Evolutionary conservation across 2,113 vertebrate species (phyloP), one percentile per base, ranked within the genome.

Genomic region (Tetrax tetrax): DNA sequence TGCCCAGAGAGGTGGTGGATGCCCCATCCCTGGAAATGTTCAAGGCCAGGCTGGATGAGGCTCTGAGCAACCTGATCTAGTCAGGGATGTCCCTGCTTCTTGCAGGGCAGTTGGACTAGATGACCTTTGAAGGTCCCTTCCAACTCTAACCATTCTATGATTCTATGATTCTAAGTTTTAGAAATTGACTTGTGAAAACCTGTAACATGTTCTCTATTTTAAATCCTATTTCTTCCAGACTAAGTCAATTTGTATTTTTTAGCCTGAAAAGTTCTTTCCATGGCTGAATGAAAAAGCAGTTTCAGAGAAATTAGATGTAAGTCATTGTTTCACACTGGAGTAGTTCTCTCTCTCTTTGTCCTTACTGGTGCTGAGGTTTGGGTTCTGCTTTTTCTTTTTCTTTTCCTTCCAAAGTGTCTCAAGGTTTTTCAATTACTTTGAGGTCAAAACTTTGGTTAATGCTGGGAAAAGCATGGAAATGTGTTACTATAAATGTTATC

Each of bases 341-440:
- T 69, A 74, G 25, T 80, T 88, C 37, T 47, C 25, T 64, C 48
- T 80, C 25, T 77, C 54, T 48, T 60, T 92, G 65, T 57, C 37
- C 59, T 93, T 86, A 64, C 50, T 91, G 37, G 28, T 87, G 29
- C 50, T 83, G 23, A 56, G 28, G 28, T 83, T 70, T 77, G 5
- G 28, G 5, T 29, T 66, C 15, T 38, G 7, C 10, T 71, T 82
- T 53, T 57, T 8, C 4, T 38, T 72, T 70, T 61, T 29, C 7
- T 85, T 68, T 79, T 85, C 18, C 16, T 87, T 91, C 23, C 37
- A 61, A 41, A 90, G 8, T 84, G 21, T 69, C 23, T 59, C 83
- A 88, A 81, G 43, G 25, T 71, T 95, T 92, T 97, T 86, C 69
- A 71, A 15, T 76, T 70, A 76, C 64, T 74, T 93, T 85, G 72